Conservation (phyloP, 2,113 vertebrate genomes). For the Halcyon senegalensis region DNA sequence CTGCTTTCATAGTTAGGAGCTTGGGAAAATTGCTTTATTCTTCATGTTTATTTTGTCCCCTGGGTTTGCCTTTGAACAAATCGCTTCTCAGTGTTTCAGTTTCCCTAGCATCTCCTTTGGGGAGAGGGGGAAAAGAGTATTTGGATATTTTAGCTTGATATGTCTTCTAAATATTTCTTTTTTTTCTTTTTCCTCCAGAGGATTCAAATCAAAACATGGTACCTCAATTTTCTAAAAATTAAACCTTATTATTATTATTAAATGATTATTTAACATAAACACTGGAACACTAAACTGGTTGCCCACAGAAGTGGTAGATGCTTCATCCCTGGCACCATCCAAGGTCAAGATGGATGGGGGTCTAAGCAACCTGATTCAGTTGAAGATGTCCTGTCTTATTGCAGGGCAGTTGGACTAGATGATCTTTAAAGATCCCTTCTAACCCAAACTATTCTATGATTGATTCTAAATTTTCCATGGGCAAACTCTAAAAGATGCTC, state of each 20-base stretch:
- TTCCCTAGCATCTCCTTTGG: not conserved
- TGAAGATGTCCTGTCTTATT: not conserved
- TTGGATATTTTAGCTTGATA: not conserved
- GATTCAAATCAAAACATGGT: not conserved
- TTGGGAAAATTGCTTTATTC: not conserved
- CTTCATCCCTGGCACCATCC: not conserved
- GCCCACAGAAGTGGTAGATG: accelerated
- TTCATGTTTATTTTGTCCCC: not conserved
- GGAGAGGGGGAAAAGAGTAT: not conserved
- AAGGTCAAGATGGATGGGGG: accelerated
- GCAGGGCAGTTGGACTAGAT: not conserved
- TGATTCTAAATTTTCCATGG: not conserved
- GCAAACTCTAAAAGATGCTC: not conserved
- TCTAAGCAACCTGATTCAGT: not conserved
- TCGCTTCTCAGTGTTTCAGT: not conserved
- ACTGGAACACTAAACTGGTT: not conserved
- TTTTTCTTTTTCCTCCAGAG: accelerated
- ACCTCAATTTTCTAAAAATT: not conserved
- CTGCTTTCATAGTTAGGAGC: not conserved
- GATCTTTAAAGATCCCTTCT: not conserved
- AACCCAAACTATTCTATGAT: not conserved
- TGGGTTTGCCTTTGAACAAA: not conserved
- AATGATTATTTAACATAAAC: not conserved
- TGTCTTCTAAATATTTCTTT: not conserved
- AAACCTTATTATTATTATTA: not conserved